A percentile compares a stretch with the other conserved stretches of the same genome.
Conservation (phyloP, 2,797 vertebrate genomes). For the Rhinella marina region DNA sequence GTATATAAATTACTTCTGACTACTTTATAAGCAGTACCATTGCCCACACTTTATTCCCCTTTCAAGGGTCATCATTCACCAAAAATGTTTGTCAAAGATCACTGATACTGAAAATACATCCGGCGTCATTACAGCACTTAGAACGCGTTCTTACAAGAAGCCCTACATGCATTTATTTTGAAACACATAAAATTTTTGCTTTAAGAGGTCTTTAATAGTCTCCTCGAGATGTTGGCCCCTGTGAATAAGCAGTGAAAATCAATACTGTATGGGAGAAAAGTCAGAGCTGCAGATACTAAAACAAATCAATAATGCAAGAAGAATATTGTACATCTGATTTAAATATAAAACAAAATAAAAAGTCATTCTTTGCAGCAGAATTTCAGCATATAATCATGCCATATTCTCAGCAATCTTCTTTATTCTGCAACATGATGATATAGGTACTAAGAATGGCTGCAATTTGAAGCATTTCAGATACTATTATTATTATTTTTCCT, state of each 20-base stretch:
- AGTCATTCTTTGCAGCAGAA: neutral
- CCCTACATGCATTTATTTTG: slow-evolving; percentile 45
- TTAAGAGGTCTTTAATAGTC: slow-evolving; percentile 51
- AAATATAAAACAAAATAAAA: slow-evolving; percentile 45
- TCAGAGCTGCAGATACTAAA: slow-evolving; percentile 51
- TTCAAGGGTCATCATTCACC: slow-evolving; percentile 37
- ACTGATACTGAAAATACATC: slow-evolving; percentile 47
- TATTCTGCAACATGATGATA: neutral
- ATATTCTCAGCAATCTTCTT: slow-evolving; percentile 2
- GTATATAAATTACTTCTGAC: slow-evolving; percentile 42
- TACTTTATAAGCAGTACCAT: slow-evolving; percentile 34
- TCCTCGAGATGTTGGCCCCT: slow-evolving; percentile 51
- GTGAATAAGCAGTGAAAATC: slow-evolving; percentile 48
- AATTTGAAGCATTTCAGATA: slow-evolving; percentile 24
- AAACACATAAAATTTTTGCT: slow-evolving; percentile 50
- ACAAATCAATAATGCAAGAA: slow-evolving; percentile 56
- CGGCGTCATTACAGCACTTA: slow-evolving; percentile 54
- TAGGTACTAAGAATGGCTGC: neutral
- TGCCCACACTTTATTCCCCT: slow-evolving; percentile 33
- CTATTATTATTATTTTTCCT: slow-evolving; percentile 51
- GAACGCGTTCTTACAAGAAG: slow-evolving; percentile 47
- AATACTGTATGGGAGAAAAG: slow-evolving; percentile 55
- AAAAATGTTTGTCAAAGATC: slow-evolving; percentile 43
- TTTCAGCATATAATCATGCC: neutral
- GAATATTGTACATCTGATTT: slow-evolving; percentile 52